phyloP scores from a whole-genome alignment of 2,888 invertebrate genomes.

The Drosophila limbata region DNA sequence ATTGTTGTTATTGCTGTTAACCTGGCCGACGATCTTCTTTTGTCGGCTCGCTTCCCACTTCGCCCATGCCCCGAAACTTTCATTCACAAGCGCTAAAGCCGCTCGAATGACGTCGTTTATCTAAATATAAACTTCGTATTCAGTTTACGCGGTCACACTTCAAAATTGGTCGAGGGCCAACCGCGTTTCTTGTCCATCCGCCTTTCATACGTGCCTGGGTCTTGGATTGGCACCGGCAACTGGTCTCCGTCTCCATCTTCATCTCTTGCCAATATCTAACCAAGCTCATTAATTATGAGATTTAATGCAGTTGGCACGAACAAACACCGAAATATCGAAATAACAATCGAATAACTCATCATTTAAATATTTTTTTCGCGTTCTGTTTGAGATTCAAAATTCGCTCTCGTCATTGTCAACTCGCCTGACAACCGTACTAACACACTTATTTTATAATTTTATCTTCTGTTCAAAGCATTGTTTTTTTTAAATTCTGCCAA shows the following conservation, averaged over 20 bases:
- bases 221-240: background rate
- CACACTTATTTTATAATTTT: conserved; percentile 17
- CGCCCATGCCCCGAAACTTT: conserved; percentile 56
- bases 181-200: conserved; percentile 56
- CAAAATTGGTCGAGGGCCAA: conserved; percentile 51
- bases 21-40: conserved; percentile 48
- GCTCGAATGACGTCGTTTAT: conserved; percentile 72
- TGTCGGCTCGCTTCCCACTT: conserved; percentile 37
- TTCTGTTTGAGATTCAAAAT: conserved; percentile 18
- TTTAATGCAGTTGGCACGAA: conserved; percentile 54
- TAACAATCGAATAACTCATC: conserved; percentile 30
- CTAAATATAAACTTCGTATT: conserved; percentile 76
- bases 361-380: conserved; percentile 6
- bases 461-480: conserved; percentile 7
- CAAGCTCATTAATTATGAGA: conserved; percentile 56
- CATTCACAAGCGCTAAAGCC: conserved; percentile 60
- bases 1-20: background rate
- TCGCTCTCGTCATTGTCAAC: conserved; percentile 47
- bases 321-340: conserved; percentile 43
- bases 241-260: conserved; percentile 4
- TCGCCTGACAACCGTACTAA: conserved; percentile 54
- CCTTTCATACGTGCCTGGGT: conserved; percentile 37
- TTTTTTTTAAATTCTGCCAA: conserved; percentile 32
- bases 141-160: conserved; percentile 78
- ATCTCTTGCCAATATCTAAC: conserved; percentile 3